phyloP scores from a whole-genome alignment of 2,797 vertebrate genomes.

The Corythornis leucogaster region DNA sequence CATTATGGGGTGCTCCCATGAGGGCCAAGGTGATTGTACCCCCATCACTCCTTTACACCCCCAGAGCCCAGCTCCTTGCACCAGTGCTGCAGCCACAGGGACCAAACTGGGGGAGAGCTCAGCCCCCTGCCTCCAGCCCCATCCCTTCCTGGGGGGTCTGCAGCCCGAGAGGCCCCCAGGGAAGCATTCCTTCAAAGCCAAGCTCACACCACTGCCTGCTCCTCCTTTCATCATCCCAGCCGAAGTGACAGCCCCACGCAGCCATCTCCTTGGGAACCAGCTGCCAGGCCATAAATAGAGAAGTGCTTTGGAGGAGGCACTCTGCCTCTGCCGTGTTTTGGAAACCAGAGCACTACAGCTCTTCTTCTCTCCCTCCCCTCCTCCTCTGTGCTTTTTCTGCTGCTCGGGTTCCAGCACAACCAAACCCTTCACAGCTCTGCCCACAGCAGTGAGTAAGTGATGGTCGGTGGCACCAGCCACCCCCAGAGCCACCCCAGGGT shows the following conservation, averaged over 20 bases:
- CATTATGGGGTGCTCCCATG: fast-evolving
- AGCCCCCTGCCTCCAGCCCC: not conserved
- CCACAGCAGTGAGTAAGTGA: fast-evolving
- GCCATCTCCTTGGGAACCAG: conserved; percentile 11
- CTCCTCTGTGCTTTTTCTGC: not conserved
- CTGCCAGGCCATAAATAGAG: conserved; percentile 43
- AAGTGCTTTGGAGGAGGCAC: not conserved
- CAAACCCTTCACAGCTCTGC: fast-evolving
- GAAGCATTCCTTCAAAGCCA: not conserved
- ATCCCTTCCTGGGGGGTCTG: not conserved
- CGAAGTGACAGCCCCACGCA: not conserved
- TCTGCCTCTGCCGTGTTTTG: not conserved
- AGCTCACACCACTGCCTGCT: not conserved
- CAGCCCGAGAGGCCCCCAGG: not conserved
- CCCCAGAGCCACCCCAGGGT: not conserved
- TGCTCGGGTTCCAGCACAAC: not conserved
- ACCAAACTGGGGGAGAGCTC: not conserved
- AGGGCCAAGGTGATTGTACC: not conserved
- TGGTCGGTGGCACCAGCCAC: not conserved
- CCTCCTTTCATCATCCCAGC: not conserved
- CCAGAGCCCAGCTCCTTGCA: not conserved
- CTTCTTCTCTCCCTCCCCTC: not conserved
- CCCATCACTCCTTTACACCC: fast-evolving
- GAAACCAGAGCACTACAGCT: not conserved
- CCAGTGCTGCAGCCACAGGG: not conserved